Percentiles rank a stretch among this genome's conserved stretches.
Evolutionary conservation across 2,888 invertebrate species (phyloP).

Genomic region (Coenonympha glycerion): DNA sequence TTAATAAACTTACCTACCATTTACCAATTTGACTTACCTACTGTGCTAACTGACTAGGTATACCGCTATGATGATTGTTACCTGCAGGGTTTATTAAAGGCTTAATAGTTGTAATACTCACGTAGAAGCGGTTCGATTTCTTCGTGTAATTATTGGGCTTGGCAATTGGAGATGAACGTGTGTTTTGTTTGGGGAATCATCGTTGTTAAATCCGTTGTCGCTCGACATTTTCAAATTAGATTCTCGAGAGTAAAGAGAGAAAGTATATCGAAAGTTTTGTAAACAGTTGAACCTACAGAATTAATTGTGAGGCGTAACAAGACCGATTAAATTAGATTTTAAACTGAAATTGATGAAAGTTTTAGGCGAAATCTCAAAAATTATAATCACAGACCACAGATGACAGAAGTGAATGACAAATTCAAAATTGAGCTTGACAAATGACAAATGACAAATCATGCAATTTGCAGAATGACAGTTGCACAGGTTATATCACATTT

Average conservation of each 20-base stretch:
- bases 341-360: not conserved
- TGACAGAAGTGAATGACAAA: too few relatives aligned
- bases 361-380: not conserved
- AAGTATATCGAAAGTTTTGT: not conserved
- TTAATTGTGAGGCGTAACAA: not conserved
- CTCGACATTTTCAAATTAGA: conserved; percentile 46
- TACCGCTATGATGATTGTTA: not conserved
- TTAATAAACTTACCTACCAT: too few relatives aligned
- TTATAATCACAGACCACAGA: not conserved
- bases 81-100: not conserved
- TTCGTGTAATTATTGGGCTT: conserved; percentile 86
- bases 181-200: conserved; percentile 69
- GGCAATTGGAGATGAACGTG: conserved; percentile 78
- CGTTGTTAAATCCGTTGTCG: conserved; percentile 67
- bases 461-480: too few relatives aligned
- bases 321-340: not conserved
- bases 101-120: conserved; percentile 63
- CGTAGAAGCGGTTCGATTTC: conserved; percentile 88
- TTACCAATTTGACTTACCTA: too few relatives aligned
- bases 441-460: too few relatives aligned
- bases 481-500: too few relatives aligned
- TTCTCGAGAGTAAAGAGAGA: not conserved
- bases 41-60: too few relatives aligned
- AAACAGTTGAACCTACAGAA: not conserved
- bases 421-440: too few relatives aligned